A percentile compares a stretch with the other conserved stretches of the same genome.
These are phyloP conservation scores for Callospermophilus lateralis DNA, from an alignment of 2,113 vertebrate species.

Conservation along the genomic window DNA sequence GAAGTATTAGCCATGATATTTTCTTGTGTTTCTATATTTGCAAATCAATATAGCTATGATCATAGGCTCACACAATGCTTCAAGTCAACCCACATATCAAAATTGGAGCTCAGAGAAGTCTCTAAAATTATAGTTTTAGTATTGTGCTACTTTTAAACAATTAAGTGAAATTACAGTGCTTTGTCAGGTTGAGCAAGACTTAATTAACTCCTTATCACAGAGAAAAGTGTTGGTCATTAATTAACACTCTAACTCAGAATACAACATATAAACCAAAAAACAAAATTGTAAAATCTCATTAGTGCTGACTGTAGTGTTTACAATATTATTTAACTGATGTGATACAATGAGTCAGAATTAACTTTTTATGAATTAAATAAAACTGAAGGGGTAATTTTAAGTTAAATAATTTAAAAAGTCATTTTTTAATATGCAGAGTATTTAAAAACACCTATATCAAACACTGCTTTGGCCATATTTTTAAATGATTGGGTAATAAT, in stretches of 20 bases:
- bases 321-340: not conserved
- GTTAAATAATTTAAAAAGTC: not conserved
- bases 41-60: not conserved
- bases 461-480: not conserved
- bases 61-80: not conserved
- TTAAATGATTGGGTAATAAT: not conserved
- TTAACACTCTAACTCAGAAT: not conserved
- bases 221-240: not conserved
- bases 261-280: not conserved
- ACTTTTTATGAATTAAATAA: not conserved
- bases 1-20: not conserved
- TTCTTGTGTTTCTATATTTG: not conserved
- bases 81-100: not conserved
- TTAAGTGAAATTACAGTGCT: conserved; percentile 6
- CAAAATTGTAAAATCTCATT: not conserved
- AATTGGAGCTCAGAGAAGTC: not conserved
- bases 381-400: not conserved
- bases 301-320: not conserved
- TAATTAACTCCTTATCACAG: conserved; percentile 41
- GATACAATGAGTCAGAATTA: not conserved
- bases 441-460: not conserved
- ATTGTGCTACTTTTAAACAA: not conserved
- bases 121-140: not conserved
- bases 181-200: not conserved
- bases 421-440: not conserved